Evolutionary conservation across 2,797 vertebrate genomes (phyloP).

Genomic region (Tragopan temminckii): DNA sequence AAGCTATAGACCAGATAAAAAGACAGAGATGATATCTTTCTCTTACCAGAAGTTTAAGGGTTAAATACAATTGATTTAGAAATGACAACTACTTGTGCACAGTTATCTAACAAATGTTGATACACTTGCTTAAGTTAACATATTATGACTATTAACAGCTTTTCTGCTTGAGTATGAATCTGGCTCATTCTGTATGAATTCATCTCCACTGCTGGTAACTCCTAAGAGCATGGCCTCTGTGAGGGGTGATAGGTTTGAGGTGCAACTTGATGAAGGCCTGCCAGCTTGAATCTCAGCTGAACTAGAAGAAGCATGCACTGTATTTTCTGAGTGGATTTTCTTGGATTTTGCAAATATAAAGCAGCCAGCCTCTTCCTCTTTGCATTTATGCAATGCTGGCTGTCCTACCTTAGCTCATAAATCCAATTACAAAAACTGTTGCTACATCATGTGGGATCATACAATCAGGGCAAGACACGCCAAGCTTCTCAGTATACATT

Average conservation of each 20-base stretch:
- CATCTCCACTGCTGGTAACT: neutral
- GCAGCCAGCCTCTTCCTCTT: neutral
- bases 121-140: neutral
- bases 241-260: neutral
- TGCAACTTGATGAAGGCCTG: neutral
- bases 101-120: neutral
- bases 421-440: neutral
- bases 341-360: neutral
- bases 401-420: neutral
- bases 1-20: neutral
- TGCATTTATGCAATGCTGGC: neutral
- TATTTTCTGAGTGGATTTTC: neutral
- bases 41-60: neutral
- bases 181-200: neutral
- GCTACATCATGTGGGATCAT: neutral
- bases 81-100: neutral
- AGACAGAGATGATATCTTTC: neutral
- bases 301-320: neutral
- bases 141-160: neutral
- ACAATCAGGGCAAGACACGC: neutral
- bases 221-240: rapidly evolving
- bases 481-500: neutral
- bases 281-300: neutral
- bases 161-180: neutral
- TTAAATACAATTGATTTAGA: neutral